Conservation (phyloP, 2,888 invertebrate genomes). For the Autographa pulchrina region DNA sequence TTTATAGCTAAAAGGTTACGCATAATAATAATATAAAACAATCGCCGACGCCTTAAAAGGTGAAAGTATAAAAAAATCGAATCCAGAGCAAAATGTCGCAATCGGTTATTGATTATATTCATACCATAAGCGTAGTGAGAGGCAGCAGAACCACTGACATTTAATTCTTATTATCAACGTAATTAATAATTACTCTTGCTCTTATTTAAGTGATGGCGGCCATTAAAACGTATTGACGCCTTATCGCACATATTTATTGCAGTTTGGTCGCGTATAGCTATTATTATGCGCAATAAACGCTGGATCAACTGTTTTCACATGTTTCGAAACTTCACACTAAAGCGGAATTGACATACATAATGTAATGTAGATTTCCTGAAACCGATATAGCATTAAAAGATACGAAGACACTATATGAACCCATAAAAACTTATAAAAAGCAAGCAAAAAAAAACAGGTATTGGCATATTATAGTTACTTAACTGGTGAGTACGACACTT, state of each 20-base stretch:
- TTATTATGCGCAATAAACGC: slow-evolving; percentile 27
- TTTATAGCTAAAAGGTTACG: background rate
- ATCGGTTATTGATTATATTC: slow-evolving; percentile 53
- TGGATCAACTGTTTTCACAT: slow-evolving; percentile 16
- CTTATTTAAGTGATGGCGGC: slow-evolving; percentile 8
- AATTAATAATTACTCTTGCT: slow-evolving; percentile 43
- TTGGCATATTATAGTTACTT: no score
- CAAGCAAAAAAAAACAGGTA: no score
- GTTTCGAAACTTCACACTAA: background rate
- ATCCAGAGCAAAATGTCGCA: slow-evolving; percentile 66
- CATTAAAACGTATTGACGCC: slow-evolving; percentile 22
- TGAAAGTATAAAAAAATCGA: slow-evolving; percentile 64
- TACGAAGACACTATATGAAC: background rate
- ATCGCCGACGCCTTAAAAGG: slow-evolving; percentile 29
- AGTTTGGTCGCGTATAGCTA: slow-evolving; percentile 15
- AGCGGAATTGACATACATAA: background rate
- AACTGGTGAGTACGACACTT: background rate
- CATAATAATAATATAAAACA: slow-evolving; percentile 16
- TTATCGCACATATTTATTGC: slow-evolving; percentile 31
- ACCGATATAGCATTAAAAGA: background rate
- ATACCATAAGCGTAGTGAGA: slow-evolving; percentile 52
- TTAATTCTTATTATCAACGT: slow-evolving; percentile 46
- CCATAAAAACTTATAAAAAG: background rate
- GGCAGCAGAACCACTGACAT: slow-evolving; percentile 58
- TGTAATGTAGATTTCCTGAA: background rate